Evolutionary conservation across 2,797 vertebrate species (phyloP), one percentile per base, ranked within the genome.

Genomic region (Pseudochirops corinnae): DNA sequence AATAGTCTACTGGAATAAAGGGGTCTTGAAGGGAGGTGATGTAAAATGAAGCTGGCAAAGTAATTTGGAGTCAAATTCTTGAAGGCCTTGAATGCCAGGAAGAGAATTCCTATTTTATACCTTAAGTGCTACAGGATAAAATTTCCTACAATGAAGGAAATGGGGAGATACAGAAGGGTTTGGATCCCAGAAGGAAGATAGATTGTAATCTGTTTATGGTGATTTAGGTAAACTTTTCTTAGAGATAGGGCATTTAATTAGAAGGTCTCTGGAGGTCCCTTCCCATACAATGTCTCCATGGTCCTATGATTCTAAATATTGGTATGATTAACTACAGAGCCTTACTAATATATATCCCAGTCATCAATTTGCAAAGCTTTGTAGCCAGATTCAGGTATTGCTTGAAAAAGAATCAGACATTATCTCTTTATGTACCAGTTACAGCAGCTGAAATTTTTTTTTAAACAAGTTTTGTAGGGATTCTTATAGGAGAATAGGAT

Each of bases 401-500:
- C 10, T 56, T 92, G 7, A 46, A 95, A 62, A 93, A 92, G 74
- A 31, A 93, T 93, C n/a, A 94, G 92, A 97, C 96, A 97, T 97
- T 97, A 62, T 91, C 92, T 93, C 94, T 98, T 90, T 94, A 90
- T 91, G 58, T 90, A 92, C n/a, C 95, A 96, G 56, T 96, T 97
- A 82, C 26, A 95, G 94, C 95, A 96, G 90, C 94, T 95, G 94
- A 29, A 29, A 57, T 90, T 52, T 11, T 0, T 26, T 55, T 33
- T n/a, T n/a, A 74, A 56, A 57, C 21, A 94, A 98, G 82, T 94
- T 96, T 94, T 95, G 92, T 46, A 95, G 33, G 93, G 95, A 96
- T 97, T 91, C 92, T 90, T 93, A 95, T 96, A 95, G 92, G 94
- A 98, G 97, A 98, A 39, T 74, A 58, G 95, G 96, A 94, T 98